Base-by-base conservation (phyloP, 2,113 vertebrate genomes). In the Raja brachyura region DNA sequence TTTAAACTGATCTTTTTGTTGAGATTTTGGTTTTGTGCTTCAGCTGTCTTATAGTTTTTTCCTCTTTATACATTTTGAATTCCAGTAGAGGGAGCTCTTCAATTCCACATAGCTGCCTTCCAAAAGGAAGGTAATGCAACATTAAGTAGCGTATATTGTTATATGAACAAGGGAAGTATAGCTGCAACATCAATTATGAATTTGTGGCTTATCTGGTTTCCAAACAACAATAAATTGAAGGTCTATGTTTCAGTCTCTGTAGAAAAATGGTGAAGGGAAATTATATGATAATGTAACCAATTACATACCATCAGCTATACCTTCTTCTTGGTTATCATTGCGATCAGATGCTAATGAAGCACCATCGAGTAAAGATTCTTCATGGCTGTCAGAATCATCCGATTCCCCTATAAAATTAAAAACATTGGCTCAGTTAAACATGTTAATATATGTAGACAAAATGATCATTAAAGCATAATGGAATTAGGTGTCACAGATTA, bases 301-400 rank as follows among this genome's bases (percentile, higher is more conserved):
- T n/a, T 94, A 96, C 97, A 78, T 96, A 99, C 98, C 98, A 94
- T 99, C 98, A 81, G 95, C 95, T 5, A 94, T 94, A 0, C 93
- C 93, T 59, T 99, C 99, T 1, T 99, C 98, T 18, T 99, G 98
- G 94, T 97, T 98, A 95, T 99, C 98, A 0, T 93, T 96, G 59
- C 96, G 97, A 93, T 99, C 98, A 0, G 98, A 99, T 59, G 97
- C 96, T 95, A 98, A 93, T 0, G 98, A 99, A 76, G 94, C 73
- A 3, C 95, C 96, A 5, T 99, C 98, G 96, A 94, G n/a, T 93
- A 95, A 96, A 73, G 94, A 94, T 18, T 97, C 96, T 56, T 98
- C 98, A 5, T 94, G 94, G 0, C 98, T 96, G 1, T 97, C 97
- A 0, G 96, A 96, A 73, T 98, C 97, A 93, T 98, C 97, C 18